phyloP scores from a whole-genome alignment of 92 coral and sea anemone genomes.

The Phymanthus crucifer region DNA sequence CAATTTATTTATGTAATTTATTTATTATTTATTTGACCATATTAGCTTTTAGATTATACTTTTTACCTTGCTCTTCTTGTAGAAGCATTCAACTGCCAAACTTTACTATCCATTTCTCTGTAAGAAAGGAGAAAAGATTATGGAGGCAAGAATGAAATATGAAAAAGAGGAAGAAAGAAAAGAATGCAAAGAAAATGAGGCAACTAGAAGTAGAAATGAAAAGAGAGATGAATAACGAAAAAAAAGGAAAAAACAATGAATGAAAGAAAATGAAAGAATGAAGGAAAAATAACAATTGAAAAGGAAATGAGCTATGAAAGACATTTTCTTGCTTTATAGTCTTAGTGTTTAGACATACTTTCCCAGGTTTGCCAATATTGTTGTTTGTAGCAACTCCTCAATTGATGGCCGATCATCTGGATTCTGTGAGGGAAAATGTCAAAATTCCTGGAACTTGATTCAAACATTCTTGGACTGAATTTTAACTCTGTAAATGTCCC shows the following conservation, averaged over 20 bases:
- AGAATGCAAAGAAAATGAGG: neutral
- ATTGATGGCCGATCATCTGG: slow-evolving; percentile 93
- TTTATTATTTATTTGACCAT: too few relatives aligned
- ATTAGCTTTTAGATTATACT: too few relatives aligned
- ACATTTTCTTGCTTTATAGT: neutral
- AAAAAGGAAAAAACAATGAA: too few relatives aligned
- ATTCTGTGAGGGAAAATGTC: slow-evolving; percentile 42
- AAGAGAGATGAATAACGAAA: neutral
- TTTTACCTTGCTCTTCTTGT: slow-evolving; percentile 84
- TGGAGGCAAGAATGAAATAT: neutral
- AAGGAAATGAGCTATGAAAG: neutral
- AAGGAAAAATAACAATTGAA: too few relatives aligned
- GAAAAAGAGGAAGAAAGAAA: neutral
- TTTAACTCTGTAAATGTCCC: neutral
- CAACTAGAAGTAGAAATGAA: neutral
- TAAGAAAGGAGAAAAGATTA: slow-evolving; percentile 1
- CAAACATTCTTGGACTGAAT: neutral
- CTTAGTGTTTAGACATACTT: slow-evolving; percentile 51
- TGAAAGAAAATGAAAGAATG: too few relatives aligned
- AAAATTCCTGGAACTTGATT: neutral
- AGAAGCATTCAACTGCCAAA: slow-evolving; percentile 93
- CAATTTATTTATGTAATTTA: too few relatives aligned
- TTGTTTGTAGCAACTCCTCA: slow-evolving; percentile 55
- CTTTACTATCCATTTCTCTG: slow-evolving; percentile 94
- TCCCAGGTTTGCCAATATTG: slow-evolving; percentile 67